Evolutionary conservation across 2,888 invertebrate genomes (phyloP), one percentile per base, ranked within the genome.

Genomic region (Parnassius orleans): DNA sequence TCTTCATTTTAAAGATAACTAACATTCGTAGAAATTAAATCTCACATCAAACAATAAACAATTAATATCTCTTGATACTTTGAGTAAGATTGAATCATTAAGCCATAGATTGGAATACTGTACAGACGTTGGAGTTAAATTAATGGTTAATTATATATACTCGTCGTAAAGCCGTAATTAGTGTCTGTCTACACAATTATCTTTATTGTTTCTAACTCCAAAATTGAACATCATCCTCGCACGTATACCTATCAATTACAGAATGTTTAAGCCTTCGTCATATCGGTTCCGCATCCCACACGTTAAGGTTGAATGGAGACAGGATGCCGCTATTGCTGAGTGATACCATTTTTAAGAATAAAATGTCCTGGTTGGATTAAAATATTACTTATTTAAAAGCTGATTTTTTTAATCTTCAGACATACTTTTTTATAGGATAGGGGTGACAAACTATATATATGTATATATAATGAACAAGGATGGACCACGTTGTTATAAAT

Each of bases 221-320:
- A 61, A 47, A 42, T 53, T 52, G 55, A 52, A 24, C 47, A 48
- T 43, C 60, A 33, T 50, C 60, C 14, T 33, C 54, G n/a, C 52
- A 7, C 42, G n/a, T 14, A 53, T 53, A 48, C 14, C 53, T 14
- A 12, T 51, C 61, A 56, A 61, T 61, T 52, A 51, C 51, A 41
- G 52, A 51, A 33, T 56, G 47, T 53, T 51, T 44, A 50, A 56
- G 12, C 46, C 56, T 52, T 46, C 56, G 55, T 51, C 43, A 43
- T 24, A 54, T 46, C 51, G 11, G 48, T 48, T 60, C 54, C 42
- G 48, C 55, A 46, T 55, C 61, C 61, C 61, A 61, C 61, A 10
- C 61, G 10, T 11, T 15, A 33, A 46, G 44, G 14, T 19, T 24
- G 50, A 48, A 48, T 14, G 2, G 12, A 48, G 48, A 48, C 14